Evolutionary conservation across 37 sponge, comb jelly and placozoan genomes (phyloP), one percentile per base, ranked within the genome.

Genomic region (Aphrocallistes beatrix): DNA sequence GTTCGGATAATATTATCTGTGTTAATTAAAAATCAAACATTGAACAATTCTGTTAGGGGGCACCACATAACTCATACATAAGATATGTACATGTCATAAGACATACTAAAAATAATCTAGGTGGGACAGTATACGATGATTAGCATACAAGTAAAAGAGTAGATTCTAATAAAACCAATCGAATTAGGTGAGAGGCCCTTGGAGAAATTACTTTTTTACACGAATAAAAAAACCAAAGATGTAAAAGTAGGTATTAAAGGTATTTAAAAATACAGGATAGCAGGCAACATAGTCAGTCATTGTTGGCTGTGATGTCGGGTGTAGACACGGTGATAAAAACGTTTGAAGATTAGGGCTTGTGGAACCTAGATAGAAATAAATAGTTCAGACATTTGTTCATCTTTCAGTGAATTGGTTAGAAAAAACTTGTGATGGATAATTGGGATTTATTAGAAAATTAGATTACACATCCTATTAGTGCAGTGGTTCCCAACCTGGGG

Each of bases 171-270:
- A 60, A 60, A 60, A 60, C 75, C 75, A 60, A 42, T 16, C 45
- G 45, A 42, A 42, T n/a, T 60, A 60, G 75, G n/a, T 60, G 75
- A 60, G 25, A n/a, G 75, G 28, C 75, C 75, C 28, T 60, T 60
- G 75, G 75, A 60, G 45, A 30, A 60, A 60, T 60, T 60, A 60
- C 25, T 60, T 60, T n/a, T 60, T 60, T 60, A 60, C 75, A 60
- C 34, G 75, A 60, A 60, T 60, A 60, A 60, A 47, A 47, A 60
- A 60, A 60, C 75, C 75, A 60, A 19, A 32, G 34, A 25, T 60
- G 75, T 60, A 60, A 60, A 60, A 60, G 75, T 60, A 60, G 21
- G 75, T 3, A 60, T 60, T 60, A 60, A 60, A 32, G 75, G 75
- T 60, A 60, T 60, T 60, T 60, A 32, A 60, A 60, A 60, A 60